These are phyloP conservation scores for Dastarcus helophoroides DNA, from an alignment of 2,888 invertebrate species.

Conservation along the genomic window DNA sequence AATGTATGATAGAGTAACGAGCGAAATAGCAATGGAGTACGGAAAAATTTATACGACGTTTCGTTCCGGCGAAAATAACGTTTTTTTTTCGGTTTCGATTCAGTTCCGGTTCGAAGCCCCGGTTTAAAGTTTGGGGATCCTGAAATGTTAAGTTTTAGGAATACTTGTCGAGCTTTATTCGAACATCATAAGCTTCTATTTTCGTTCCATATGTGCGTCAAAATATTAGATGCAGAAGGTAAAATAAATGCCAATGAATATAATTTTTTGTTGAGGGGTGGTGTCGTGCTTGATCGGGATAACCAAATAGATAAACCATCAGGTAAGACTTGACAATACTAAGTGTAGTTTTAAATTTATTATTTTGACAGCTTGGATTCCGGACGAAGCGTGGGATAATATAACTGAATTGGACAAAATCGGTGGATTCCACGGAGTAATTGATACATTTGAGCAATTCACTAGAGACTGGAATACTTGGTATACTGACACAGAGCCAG, in stretches of 20 bases:
- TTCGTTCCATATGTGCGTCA: conserved; percentile 81
- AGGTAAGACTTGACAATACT: too few relatives aligned
- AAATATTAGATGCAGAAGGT: conserved; percentile 63
- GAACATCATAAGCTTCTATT: conserved; percentile 81
- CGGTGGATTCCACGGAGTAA: conserved; percentile 73
- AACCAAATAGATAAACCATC: conserved; percentile 75
- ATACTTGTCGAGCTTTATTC: conserved; percentile 78
- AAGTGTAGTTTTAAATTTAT: too few relatives aligned
- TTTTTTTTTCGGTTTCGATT: too few relatives aligned
- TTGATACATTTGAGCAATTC: conserved; percentile 66
- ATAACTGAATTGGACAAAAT: conserved; percentile 79
- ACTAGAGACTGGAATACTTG: conserved; percentile 74
- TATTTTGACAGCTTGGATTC: conserved; percentile 59
- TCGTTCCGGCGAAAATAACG: too few relatives aligned
- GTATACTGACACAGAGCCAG: conserved; percentile 73
- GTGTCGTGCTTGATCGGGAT: conserved; percentile 71
- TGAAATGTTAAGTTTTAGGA: conserved; percentile 39
- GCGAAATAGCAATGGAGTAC: too few relatives aligned
- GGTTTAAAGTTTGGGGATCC: too few relatives aligned
- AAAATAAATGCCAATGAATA: conserved; percentile 66
- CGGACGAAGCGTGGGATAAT: conserved; percentile 79
- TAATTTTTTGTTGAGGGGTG: conserved; percentile 73
- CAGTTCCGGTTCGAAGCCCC: too few relatives aligned
- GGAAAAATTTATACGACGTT: too few relatives aligned
- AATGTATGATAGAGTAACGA: too few relatives aligned